A percentile compares a stretch with the other conserved stretches of the same genome.
These are phyloP conservation scores for Euzophera pinguis DNA, from an alignment of 2,888 invertebrate species.

Conservation along the genomic window DNA sequence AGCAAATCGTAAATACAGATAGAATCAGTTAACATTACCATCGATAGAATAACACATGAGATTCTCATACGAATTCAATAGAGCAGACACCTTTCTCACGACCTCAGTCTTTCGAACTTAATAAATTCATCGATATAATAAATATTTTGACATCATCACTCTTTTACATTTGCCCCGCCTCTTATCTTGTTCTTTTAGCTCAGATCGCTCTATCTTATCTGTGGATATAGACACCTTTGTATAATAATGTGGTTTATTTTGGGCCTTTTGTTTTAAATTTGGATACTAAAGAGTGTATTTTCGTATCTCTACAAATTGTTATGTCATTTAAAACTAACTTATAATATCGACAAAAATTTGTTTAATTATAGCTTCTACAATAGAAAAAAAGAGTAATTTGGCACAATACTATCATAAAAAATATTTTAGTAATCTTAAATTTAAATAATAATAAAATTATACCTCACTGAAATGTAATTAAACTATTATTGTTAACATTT, in stretches of 20 bases:
- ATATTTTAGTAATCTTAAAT: too few species aligned
- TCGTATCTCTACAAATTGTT: too few species aligned
- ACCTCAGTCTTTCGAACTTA: slow-evolving; percentile 23
- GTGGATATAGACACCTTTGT: slow-evolving; percentile 22
- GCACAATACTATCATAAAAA: too few species aligned
- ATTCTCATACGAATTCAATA: slow-evolving; percentile 18
- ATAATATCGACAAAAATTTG: too few species aligned
- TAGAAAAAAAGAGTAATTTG: too few species aligned
- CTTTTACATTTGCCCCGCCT: slow-evolving; percentile 26
- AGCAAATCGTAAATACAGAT: slow-evolving; percentile 14
- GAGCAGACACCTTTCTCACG: slow-evolving; percentile 27
- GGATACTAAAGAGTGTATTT: neutral
- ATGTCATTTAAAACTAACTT: too few species aligned
- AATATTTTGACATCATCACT: slow-evolving; percentile 52
- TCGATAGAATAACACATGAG: slow-evolving; percentile 18
- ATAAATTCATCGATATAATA: slow-evolving; percentile 44
- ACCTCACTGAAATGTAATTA: too few species aligned
- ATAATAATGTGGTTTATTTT: slow-evolving; percentile 25
- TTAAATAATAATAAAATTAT: too few species aligned
- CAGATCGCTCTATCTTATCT: slow-evolving; percentile 56
- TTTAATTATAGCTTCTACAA: too few species aligned
- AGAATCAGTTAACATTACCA: slow-evolving; percentile 17
- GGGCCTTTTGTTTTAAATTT: slow-evolving; percentile 8
- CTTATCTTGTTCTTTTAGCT: slow-evolving; percentile 33
- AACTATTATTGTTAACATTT: too few species aligned